Evolutionary conservation across 1,140 invertebrate genomes (phyloP).

Genomic region (Drosophila varians): DNA sequence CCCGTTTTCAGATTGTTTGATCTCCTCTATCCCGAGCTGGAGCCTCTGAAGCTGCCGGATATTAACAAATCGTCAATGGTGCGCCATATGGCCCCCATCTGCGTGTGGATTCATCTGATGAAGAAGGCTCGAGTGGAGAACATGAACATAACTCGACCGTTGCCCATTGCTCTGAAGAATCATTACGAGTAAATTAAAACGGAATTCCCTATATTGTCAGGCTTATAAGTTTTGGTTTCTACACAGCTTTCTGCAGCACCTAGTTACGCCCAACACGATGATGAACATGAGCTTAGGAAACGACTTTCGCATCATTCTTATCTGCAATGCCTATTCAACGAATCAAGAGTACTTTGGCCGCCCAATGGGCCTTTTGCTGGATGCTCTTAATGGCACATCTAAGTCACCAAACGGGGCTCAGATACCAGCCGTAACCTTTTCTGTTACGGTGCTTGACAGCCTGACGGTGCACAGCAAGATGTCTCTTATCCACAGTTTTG

Average conservation of each 20-base stretch:
- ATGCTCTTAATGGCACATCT: slow-evolving; percentile 92
- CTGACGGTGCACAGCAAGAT: slow-evolving; percentile 98
- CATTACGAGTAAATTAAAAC: slow-evolving; percentile 90
- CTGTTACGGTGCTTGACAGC: slow-evolving; percentile 97
- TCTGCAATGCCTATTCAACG: slow-evolving; percentile 97
- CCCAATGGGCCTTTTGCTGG: slow-evolving; percentile 94
- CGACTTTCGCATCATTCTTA: slow-evolving; percentile 94
- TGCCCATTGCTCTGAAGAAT: slow-evolving; percentile 92
- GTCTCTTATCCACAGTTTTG: slow-evolving; percentile 93
- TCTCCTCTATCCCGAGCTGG: slow-evolving; percentile 95
- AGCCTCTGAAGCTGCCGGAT: slow-evolving; percentile 95
- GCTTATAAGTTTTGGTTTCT: background rate
- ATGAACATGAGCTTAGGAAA: slow-evolving; percentile 88
- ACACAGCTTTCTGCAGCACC: slow-evolving; percentile 91
- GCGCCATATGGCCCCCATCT: slow-evolving; percentile 95
- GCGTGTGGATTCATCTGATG: slow-evolving; percentile 97
- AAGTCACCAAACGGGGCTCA: slow-evolving; percentile 85
- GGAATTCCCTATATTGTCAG: background rate
- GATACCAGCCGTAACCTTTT: slow-evolving; percentile 90
- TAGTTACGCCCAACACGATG: slow-evolving; percentile 89
- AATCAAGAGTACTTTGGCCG: slow-evolving; percentile 93
- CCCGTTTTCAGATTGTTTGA: slow-evolving; percentile 96
- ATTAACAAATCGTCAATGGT: slow-evolving; percentile 93
- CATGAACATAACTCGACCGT: slow-evolving; percentile 89
- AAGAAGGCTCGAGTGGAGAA: slow-evolving; percentile 96